A percentile compares a stretch with the other conserved stretches of the same genome.
These are phyloP conservation scores for Galerucella nymphaeae DNA, from an alignment of 2,888 invertebrate species.

Conservation along the genomic window DNA sequence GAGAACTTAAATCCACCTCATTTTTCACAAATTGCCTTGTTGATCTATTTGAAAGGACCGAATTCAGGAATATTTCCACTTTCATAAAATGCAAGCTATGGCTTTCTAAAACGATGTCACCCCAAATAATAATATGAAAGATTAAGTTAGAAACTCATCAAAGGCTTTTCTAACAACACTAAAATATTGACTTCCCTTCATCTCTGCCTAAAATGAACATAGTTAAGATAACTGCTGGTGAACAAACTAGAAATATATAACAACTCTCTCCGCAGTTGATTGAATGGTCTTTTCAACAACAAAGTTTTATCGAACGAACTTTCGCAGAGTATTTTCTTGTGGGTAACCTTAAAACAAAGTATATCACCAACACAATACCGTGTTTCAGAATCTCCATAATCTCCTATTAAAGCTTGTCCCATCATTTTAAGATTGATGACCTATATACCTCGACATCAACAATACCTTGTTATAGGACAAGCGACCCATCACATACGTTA, in stretches of 20 bases:
- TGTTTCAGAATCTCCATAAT: not conserved
- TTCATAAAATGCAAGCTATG: too few species aligned
- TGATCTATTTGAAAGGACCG: too few species aligned
- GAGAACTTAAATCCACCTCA: too few species aligned
- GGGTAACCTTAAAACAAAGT: conserved; percentile 21
- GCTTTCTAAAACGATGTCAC: too few species aligned
- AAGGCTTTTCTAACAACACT: not conserved
- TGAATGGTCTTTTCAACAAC: conserved; percentile 13
- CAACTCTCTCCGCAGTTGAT: not conserved
- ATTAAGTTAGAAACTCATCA: too few species aligned
- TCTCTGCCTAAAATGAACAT: not conserved
- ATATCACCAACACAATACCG: conserved; percentile 12
- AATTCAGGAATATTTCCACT: too few species aligned
- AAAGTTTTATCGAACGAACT: conserved; percentile 6
- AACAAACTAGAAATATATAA: not conserved
- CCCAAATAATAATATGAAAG: too few species aligned
- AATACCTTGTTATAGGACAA: conserved; percentile 36
- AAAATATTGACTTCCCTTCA: not conserved
- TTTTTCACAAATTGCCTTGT: too few species aligned
- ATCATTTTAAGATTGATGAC: conserved; percentile 22
- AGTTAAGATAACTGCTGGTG: not conserved
- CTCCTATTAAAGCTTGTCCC: conserved; percentile 3
- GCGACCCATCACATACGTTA: conserved; percentile 36
- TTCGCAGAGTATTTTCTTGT: conserved; percentile 10
- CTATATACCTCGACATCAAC: conserved; percentile 19